Evolutionary conservation across 2,888 invertebrate genomes (phyloP).

Genomic region (Clostera curtula): DNA sequence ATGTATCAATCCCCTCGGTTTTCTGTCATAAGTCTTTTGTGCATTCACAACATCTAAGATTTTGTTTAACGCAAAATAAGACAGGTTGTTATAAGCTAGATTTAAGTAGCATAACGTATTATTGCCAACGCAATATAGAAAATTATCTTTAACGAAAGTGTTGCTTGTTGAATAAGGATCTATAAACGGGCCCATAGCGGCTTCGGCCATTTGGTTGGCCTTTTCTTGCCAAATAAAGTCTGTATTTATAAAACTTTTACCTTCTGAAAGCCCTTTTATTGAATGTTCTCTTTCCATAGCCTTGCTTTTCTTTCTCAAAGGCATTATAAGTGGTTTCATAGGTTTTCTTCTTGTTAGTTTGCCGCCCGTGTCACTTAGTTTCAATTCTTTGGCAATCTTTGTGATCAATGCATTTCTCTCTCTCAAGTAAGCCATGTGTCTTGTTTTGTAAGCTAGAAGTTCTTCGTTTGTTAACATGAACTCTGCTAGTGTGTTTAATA

Average conservation of each 20-base stretch:
- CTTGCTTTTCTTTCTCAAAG: slow-evolving; percentile 18
- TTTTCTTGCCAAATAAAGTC: slow-evolving; percentile 25
- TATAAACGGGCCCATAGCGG: slow-evolving; percentile 23
- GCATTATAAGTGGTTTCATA: not conserved
- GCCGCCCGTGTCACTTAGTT: slow-evolving; percentile 16
- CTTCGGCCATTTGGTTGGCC: slow-evolving; percentile 26
- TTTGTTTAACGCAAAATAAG: slow-evolving; percentile 30
- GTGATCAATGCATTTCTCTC: too few species aligned
- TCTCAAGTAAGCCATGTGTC: too few species aligned
- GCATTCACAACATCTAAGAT: slow-evolving; percentile 28
- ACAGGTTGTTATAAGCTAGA: slow-evolving; percentile 42
- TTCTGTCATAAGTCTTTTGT: slow-evolving; percentile 29
- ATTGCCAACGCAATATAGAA: slow-evolving; percentile 36
- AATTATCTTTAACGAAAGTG: slow-evolving; percentile 19
- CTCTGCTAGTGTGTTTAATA: too few species aligned
- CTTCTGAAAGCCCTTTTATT: slow-evolving; percentile 14
- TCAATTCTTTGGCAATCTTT: slow-evolving; percentile 21
- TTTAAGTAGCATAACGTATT: slow-evolving; percentile 39
- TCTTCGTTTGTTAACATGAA: too few species aligned
- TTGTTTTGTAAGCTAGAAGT: too few species aligned
- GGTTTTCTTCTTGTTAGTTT: slow-evolving; percentile 20
- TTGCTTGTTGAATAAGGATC: slow-evolving; percentile 33
- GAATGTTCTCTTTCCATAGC: slow-evolving; percentile 21
- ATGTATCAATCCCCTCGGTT: slow-evolving; percentile 38
- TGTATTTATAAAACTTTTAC: slow-evolving; percentile 14